Evolutionary conservation across 2,113 vertebrate species (phyloP).

Genomic region (Epinephelus lanceolatus): DNA sequence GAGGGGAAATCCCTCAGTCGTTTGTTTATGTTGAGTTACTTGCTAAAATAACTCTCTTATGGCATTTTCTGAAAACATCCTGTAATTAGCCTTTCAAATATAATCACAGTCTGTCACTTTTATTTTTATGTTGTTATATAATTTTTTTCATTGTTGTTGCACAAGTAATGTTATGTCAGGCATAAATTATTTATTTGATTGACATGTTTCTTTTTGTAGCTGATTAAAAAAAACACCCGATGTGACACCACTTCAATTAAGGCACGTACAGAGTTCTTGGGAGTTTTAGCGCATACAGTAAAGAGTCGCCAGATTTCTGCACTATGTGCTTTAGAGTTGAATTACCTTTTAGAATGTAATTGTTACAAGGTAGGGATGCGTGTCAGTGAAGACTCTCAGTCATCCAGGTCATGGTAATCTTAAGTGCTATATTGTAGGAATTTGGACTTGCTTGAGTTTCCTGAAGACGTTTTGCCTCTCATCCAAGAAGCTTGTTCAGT

Average conservation of each 20-base stretch:
- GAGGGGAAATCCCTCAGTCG: background rate
- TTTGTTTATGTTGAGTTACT: background rate
- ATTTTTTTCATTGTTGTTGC: background rate
- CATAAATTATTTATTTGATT: background rate
- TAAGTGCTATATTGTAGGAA: too few species aligned
- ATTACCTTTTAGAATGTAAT: conserved; percentile 1
- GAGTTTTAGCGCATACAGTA: background rate
- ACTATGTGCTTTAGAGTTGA: background rate
- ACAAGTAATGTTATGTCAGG: background rate
- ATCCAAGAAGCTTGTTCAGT: too few species aligned
- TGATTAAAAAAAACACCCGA: background rate
- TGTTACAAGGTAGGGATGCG: background rate
- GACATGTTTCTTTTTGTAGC: background rate
- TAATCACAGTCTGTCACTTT: background rate
- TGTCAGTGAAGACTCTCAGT: too few species aligned
- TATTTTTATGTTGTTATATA: background rate
- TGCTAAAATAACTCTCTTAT: background rate
- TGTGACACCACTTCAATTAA: background rate
- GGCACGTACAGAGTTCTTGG: background rate
- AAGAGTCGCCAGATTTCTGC: background rate
- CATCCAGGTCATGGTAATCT: too few species aligned
- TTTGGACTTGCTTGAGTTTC: too few species aligned
- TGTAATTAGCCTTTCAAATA: conserved; percentile 10
- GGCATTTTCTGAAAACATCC: background rate
- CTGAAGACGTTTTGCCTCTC: too few species aligned